Conservation (phyloP, 2,113 vertebrate species). For the Pollimyrus isidori region DNA sequence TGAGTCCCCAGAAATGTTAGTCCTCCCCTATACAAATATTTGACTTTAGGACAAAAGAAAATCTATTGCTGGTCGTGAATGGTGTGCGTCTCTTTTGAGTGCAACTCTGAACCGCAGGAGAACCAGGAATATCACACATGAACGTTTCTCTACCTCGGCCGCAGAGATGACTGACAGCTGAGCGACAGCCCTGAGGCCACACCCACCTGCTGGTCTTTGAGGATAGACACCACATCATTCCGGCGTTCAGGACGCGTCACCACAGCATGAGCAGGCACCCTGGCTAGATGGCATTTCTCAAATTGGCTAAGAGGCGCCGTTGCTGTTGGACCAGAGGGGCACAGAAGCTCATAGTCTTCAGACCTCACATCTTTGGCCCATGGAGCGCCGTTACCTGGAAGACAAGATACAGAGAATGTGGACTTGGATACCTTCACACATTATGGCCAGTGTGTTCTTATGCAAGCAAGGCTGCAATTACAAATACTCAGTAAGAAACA, state of each 20-base stretch:
- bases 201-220: constrained; percentile 50
- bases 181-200: neutral
- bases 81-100: neutral
- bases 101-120: neutral
- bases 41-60: neutral
- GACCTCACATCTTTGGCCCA: constrained; percentile 42
- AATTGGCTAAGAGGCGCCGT: constrained; percentile 13
- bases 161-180: neutral
- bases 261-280: constrained; percentile 59
- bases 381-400: constrained; percentile 26
- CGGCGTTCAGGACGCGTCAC: constrained; percentile 50
- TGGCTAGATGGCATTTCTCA: constrained; percentile 40
- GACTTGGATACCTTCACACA: neutral
- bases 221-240: constrained; percentile 27
- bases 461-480: neutral
- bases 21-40: neutral
- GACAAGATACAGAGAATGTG: neutral
- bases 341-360: constrained; percentile 49
- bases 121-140: neutral
- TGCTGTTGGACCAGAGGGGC: constrained; percentile 18
- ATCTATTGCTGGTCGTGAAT: neutral
- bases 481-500: neutral
- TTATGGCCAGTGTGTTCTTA: neutral
- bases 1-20: neutral
- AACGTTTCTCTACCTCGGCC: neutral